Base-by-base conservation (phyloP, 2,113 vertebrate species). In the Microtus ochrogaster region DNA sequence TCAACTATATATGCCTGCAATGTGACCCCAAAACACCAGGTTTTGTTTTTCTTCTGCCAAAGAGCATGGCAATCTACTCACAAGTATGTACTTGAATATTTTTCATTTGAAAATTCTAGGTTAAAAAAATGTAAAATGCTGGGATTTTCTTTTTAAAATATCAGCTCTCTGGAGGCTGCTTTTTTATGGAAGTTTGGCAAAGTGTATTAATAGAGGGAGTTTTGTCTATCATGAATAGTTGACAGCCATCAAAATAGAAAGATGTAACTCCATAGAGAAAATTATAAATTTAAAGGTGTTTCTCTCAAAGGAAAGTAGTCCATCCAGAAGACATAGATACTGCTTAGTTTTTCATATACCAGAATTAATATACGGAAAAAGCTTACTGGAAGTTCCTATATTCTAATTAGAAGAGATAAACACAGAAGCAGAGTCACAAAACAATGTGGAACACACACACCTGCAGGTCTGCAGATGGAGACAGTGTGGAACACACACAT, bases 61-160 rank as follows among this genome's bases (percentile, higher is more conserved):
- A 14, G 79, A 77, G 14, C 16, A 90, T 21, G 10, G 1, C 44
- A 44, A 39, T 72, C 91, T 70, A 83, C 44, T 93, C n/a, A 70
- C 70, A 90, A 39, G 77, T 19, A 58, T 39, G 2, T 74, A 17
- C 7, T 58, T 63, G 76, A 1, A 1, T 82, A 39, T 2, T 72
- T 55, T 81, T 0, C 70, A 26, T 30, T 76, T 88, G 16, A 36
- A 91, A 92, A 63, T 88, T 68, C 12, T 14, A 85, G 41, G 41
- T 70, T 72, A 61, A 89, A 21, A 63, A 92, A 92, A 12, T 26
- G 90, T 41, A 84, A 82, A 89, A 94, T 65, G 28, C 17, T 93
- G 26, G 36, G 36, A 1, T 52, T 91, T 74, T 65, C 24, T 89
- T 88, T 72, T 72, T 36, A 19, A 96, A 93, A 55, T 16, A 88